Evolutionary conservation across 2,797 vertebrate genomes (phyloP), one percentile per base, ranked within the genome.

Genomic region (Hydrolagus colliei): DNA sequence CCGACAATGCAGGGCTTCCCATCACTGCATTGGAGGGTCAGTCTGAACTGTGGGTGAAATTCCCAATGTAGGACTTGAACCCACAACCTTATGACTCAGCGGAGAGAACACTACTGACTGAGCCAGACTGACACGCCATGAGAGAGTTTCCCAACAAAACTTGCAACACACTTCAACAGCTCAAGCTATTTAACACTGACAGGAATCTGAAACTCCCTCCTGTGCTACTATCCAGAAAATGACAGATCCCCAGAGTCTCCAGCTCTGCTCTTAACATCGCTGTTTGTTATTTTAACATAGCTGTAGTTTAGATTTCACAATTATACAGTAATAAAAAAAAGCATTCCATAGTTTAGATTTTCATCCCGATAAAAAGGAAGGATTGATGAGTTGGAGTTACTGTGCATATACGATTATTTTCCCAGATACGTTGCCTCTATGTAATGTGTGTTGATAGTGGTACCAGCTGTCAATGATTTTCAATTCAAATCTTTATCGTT

Each of bases 271-370:
- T 71, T 84, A 84, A 84, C 27, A 52, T 41, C 68, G 22, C 79
- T 71, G 32, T 84, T 84, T 84, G 79, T 84, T 84, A n/a, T 41
- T 80, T 84, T n/a, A 84, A 65, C 79, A 71, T 84, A 71, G 32
- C 32, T 84, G 16, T 35, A 20, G 79, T 71, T 84, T 84, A 84
- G 79, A 84, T 84, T 84, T 84, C 65, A n/a, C 79, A 67, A 68
- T 84, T 84, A 71, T 71, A 35, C 79, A 84, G 65, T 71, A 82
- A 80, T 65, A 80, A 71, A 67, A 52, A 52, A 78, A 80, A 80
- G 22, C 77, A 80, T 80, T 80, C 62, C 78, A 68, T 68, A 71
- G 79, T 84, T 84, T 84, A 84, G 65, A 84, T 84, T 84, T 84
- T 84, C 79, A 41, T 16, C 68, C 68, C 68, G 79, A 71, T 84